These are phyloP conservation scores for Luperina nickerlii DNA, from an alignment of 2,888 invertebrate genomes.

Conservation along the genomic window DNA sequence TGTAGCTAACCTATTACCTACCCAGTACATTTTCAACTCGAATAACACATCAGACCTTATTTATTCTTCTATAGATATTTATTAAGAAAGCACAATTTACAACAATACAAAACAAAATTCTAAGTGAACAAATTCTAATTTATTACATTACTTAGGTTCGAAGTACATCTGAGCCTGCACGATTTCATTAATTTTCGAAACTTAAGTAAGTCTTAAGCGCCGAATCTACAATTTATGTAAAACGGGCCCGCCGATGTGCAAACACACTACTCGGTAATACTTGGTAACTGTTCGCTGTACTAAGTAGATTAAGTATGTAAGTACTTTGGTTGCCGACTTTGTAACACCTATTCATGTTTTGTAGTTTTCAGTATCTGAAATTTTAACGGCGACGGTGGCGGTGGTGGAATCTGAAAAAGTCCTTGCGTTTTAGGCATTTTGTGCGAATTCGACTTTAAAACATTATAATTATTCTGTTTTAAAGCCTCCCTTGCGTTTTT, in stretches of 20 bases:
- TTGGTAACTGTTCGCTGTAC: slow-evolving; percentile 74
- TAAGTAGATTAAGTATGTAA: slow-evolving; percentile 84
- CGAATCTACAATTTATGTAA: slow-evolving; percentile 85
- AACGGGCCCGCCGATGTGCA: slow-evolving; percentile 80
- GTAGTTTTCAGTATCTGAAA: slow-evolving; percentile 18
- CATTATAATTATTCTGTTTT: not conserved
- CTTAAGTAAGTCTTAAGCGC: slow-evolving; percentile 68
- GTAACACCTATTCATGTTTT: slow-evolving; percentile 49
- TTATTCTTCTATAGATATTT: slow-evolving; percentile 23
- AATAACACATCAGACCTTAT: not conserved
- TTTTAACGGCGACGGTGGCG: not conserved
- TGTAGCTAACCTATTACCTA: not conserved
- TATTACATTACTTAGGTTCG: slow-evolving; percentile 58
- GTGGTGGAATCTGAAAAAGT: not conserved
- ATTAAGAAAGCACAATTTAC: slow-evolving; percentile 21
- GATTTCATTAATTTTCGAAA: slow-evolving; percentile 73
- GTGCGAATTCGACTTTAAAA: not conserved
- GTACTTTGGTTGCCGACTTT: slow-evolving; percentile 59
- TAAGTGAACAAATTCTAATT: slow-evolving; percentile 59
- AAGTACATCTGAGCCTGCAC: slow-evolving; percentile 61
- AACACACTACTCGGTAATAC: slow-evolving; percentile 78
- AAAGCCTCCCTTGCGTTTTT: no score
- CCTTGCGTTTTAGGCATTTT: not conserved
- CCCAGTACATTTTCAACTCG: not conserved
- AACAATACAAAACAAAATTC: slow-evolving; percentile 37